phyloP scores from a whole-genome alignment of 2,797 vertebrate species.

The Aythya fuligula region DNA sequence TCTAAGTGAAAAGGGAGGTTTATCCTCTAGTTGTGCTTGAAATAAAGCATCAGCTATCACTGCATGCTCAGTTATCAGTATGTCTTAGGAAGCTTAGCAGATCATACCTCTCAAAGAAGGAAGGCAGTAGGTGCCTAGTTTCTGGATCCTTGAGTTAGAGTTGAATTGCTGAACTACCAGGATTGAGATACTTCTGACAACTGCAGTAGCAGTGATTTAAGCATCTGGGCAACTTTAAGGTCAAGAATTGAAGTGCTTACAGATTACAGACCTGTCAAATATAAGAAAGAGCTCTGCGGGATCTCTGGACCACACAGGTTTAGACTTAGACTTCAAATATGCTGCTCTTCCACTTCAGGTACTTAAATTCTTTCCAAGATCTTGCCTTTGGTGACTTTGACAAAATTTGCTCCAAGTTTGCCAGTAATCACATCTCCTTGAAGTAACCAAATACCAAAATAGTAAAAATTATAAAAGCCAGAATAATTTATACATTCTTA shows the following conservation, averaged over 20 bases:
- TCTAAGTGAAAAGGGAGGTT: slow-evolving; percentile 20
- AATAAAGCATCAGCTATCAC: not conserved
- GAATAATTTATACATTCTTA: not conserved
- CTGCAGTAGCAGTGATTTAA: slow-evolving; percentile 38
- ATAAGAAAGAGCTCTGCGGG: slow-evolving; percentile 33
- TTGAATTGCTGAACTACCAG: slow-evolving; percentile 54
- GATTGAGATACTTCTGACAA: slow-evolving; percentile 58
- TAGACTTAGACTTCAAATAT: slow-evolving; percentile 57
- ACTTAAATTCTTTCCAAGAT: not conserved
- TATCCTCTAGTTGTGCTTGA: not conserved
- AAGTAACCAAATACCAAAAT: not conserved
- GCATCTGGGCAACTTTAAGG: slow-evolving; percentile 62
- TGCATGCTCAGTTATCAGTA: slow-evolving; percentile 39
- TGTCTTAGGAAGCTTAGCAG: slow-evolving; percentile 35
- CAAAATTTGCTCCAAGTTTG: not conserved
- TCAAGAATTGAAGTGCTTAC: slow-evolving; percentile 59
- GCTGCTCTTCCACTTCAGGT: slow-evolving; percentile 17
- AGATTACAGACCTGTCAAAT: slow-evolving; percentile 62
- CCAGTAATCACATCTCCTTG: not conserved
- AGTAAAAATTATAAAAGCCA: not conserved
- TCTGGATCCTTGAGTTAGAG: slow-evolving; percentile 16
- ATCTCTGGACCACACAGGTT: slow-evolving; percentile 44
- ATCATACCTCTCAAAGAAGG: slow-evolving; percentile 31
- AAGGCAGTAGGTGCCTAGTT: slow-evolving; percentile 33
- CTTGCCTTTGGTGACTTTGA: not conserved